Conservation (phyloP, 2,797 vertebrate genomes). For the Luscinia luscinia region DNA sequence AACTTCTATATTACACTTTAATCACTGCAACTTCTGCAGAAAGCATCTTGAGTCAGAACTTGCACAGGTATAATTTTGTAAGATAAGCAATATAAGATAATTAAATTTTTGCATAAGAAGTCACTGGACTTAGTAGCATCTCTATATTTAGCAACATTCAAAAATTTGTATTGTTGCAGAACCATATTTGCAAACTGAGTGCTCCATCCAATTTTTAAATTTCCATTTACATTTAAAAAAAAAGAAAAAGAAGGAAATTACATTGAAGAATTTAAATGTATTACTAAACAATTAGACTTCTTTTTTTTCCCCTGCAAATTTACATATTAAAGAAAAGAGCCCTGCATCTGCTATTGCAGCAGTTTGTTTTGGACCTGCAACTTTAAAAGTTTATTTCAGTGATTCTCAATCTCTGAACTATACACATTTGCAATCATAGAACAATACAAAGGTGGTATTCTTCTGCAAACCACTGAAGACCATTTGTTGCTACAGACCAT, state of each 20-base stretch:
- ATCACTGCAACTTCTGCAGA: background rate
- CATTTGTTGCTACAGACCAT: conserved; percentile 18
- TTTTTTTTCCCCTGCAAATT: background rate
- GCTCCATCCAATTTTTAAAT: background rate
- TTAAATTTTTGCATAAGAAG: background rate
- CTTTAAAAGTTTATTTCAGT: background rate
- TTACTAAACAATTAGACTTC: background rate
- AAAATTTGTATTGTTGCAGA: background rate
- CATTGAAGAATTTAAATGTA: background rate
- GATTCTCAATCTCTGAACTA: background rate
- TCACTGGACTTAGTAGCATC: background rate
- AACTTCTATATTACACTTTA: background rate
- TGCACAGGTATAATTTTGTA: background rate
- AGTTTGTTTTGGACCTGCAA: background rate
- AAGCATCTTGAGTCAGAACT: background rate
- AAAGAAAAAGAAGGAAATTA: background rate
- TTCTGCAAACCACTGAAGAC: background rate
- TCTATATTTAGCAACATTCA: background rate
- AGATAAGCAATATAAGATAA: background rate
- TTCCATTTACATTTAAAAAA: background rate
- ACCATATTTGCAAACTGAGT: background rate
- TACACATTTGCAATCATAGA: background rate
- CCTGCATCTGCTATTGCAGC: background rate
- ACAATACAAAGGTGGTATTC: background rate
- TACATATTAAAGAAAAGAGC: background rate